Base-by-base conservation (phyloP, 2,113 vertebrate genomes). In the Cathartes aura region DNA sequence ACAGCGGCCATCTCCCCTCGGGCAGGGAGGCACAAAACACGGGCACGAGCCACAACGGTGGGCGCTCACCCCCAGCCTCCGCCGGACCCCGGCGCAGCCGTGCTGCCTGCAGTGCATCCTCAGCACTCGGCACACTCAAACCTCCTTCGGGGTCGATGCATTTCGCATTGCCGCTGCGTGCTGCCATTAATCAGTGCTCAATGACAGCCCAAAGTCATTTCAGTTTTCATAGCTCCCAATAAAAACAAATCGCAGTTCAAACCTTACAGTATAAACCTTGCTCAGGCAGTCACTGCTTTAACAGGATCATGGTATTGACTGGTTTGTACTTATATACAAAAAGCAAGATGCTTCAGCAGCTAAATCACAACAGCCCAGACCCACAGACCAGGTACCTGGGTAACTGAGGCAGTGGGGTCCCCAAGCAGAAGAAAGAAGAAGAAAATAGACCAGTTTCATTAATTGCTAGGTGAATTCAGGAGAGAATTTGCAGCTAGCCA, bases 331-430 rank as follows among this genome's bases (percentile, higher is more conserved):
- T 82, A 89, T 53, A 90, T n/a, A 86, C 75, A 93, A 67, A 96
- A 94, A 70, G 55, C 50, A 90, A 92, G 89, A 87, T 15, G 15
- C 85, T 96, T 96, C 89, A 97, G 94, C 93, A 93, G 93, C 87
- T 23, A n/a, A 89, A 92, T 92, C 92, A 90, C 71, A n/a, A 66
- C 93, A 71, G 89, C 89, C 53, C 56, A 70, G 91, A 93, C 93
- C 87, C 91, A 87, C 84, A 93, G 82, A 92, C 89, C 91, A 97
- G 97, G 93, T 97, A 97, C 71, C 91, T 81, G 94, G 91, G 97
- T 98, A 97, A 98, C 96, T 64, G 90, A 97, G 97, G 97, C 81
- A 95, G 96, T 93, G 15, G 27, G 94, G 84, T 96, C 92, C 97
- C 96, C 45, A 96, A 89, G 93, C 96, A 96, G 85, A 47, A 92